These are phyloP conservation scores for Dioctria rufipes DNA, from an alignment of 2,888 invertebrate genomes.

Conservation along the genomic window DNA sequence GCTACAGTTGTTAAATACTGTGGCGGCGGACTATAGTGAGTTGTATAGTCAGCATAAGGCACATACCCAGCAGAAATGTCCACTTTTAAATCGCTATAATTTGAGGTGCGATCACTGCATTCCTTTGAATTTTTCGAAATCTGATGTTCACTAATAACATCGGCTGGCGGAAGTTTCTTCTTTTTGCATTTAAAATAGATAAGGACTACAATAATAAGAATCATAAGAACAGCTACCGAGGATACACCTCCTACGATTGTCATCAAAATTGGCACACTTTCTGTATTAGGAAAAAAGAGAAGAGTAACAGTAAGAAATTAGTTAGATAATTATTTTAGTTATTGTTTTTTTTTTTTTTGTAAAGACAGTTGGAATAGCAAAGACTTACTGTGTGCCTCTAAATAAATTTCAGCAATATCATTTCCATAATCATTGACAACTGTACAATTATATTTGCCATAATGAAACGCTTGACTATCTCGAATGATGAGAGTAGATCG, in stretches of 20 bases:
- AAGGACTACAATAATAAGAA: conserved; percentile 85
- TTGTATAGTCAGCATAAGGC: conserved; percentile 89
- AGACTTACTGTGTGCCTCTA: conserved; percentile 90
- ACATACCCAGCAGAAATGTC: conserved; percentile 82
- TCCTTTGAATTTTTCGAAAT: conserved; percentile 65
- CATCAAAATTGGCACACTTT: conserved; percentile 83
- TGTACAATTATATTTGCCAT: conserved; percentile 94
- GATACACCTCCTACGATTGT: conserved; percentile 86
- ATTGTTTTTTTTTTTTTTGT: not conserved
- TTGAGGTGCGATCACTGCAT: conserved; percentile 91
- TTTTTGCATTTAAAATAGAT: conserved; percentile 79
- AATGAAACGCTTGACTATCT: conserved; percentile 88
- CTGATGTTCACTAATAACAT: conserved; percentile 72
- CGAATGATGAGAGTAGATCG: conserved; percentile 92
- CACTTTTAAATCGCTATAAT: conserved; percentile 92
- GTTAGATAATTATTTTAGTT: not conserved
- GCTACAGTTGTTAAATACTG: conserved; percentile 68
- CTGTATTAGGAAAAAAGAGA: conserved; percentile 72
- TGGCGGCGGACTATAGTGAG: conserved; percentile 90
- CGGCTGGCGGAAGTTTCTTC: conserved; percentile 70
- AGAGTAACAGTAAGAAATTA: not conserved
- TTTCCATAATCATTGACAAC: conserved; percentile 92
- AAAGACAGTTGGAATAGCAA: too few species aligned
- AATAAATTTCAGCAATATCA: conserved; percentile 86
- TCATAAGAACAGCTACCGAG: conserved; percentile 87